A percentile compares a stretch with the other conserved stretches of the same genome.
Evolutionary conservation across 2,888 invertebrate genomes (phyloP).

Genomic region (Terebella lapidaria): DNA sequence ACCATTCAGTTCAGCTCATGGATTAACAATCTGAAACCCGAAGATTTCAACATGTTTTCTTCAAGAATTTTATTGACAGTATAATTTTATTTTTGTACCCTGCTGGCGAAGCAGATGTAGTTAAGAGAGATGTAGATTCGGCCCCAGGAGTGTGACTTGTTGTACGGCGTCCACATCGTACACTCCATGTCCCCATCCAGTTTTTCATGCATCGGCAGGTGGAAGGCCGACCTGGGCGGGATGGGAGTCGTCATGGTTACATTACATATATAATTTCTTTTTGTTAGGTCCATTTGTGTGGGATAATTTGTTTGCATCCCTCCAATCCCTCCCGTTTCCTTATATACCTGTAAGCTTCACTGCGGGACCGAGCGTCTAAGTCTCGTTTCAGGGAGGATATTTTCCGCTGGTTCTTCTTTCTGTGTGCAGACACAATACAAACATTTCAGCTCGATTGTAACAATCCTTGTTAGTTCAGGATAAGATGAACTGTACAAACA

Average conservation of each 20-base stretch:
- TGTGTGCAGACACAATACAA: conserved; percentile 33
- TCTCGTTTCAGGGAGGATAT: conserved; percentile 89
- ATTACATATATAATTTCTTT: too few relatives aligned
- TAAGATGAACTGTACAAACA: too few relatives aligned
- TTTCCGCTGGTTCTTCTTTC: conserved; percentile 78
- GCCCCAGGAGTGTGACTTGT: conserved; percentile 83
- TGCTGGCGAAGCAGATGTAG: conserved; percentile 92
- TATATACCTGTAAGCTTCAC: conserved; percentile 72
- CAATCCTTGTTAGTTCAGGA: background rate
- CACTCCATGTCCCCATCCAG: conserved; percentile 88
- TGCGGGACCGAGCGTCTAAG: conserved; percentile 88
- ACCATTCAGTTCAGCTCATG: too few relatives aligned
- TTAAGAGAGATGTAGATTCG: conserved; percentile 86
- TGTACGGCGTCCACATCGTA: conserved; percentile 90
- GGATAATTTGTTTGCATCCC: too few relatives aligned
- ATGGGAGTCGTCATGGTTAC: background rate
- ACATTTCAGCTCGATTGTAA: background rate
- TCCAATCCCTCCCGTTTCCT: too few relatives aligned
- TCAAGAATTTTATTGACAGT: too few relatives aligned
- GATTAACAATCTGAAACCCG: too few relatives aligned
- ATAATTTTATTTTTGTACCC: conserved; percentile 59
- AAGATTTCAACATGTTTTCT: too few relatives aligned
- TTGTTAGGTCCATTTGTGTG: too few relatives aligned
- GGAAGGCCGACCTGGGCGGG: conserved; percentile 44
- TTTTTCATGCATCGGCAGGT: conserved; percentile 83